A percentile compares a stretch with the other conserved stretches of the same genome.
These are phyloP conservation scores for Orchestia grillus DNA, from an alignment of 1,140 invertebrate species.

Conservation along the genomic window DNA sequence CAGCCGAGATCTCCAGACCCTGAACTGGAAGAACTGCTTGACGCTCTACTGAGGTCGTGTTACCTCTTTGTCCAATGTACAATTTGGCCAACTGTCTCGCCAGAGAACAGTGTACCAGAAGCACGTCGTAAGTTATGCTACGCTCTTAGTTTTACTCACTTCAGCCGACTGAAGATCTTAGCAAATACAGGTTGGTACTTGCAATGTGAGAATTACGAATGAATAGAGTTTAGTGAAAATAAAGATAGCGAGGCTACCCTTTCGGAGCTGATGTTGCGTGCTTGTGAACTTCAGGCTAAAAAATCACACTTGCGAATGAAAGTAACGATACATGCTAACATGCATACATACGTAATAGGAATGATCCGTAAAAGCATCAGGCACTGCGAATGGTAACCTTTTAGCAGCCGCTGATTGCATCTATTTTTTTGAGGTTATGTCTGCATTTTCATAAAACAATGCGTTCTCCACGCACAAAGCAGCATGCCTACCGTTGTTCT, in stretches of 20 bases:
- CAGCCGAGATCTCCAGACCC: neutral
- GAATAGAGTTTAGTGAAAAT: neutral
- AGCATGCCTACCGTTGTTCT: neutral
- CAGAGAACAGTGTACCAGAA: neutral
- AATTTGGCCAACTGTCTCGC: neutral
- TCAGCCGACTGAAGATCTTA: neutral
- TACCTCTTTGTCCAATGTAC: conserved; percentile 49
- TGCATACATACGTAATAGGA: neutral
- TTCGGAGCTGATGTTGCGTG: neutral
- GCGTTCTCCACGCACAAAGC: neutral
- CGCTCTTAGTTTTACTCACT: neutral
- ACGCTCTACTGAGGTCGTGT: conserved; percentile 51
- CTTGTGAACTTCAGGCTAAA: neutral
- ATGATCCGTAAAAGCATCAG: neutral
- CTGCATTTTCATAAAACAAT: neutral
- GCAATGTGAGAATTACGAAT: neutral
- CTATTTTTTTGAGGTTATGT: neutral
- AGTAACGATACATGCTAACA: no score
- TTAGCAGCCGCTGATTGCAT: neutral
- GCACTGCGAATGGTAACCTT: neutral
- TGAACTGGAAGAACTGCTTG: conserved; percentile 36
- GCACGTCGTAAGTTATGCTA: neutral
- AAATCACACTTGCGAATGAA: neutral
- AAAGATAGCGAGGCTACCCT: neutral
- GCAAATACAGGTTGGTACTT: neutral